Evolutionary conservation across 2,797 vertebrate species (phyloP), one percentile per base, ranked within the genome.

Genomic region (Zonotrichia albicollis): DNA sequence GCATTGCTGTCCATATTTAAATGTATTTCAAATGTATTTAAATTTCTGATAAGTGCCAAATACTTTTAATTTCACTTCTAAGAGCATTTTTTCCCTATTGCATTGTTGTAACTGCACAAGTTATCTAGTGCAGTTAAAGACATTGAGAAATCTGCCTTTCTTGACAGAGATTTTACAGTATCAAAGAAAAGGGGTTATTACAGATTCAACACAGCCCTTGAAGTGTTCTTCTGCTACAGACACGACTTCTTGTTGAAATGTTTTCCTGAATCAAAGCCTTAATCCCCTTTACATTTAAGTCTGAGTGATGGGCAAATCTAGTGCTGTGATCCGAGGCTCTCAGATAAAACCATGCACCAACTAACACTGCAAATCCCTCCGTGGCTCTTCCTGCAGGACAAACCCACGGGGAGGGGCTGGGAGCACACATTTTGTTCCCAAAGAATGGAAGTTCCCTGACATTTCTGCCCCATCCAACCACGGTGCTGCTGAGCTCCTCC

Each of bases 261-360:
- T 71, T 74, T 89, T 66, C 22, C 78, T 74, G 74, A 96, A 89
- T 89, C 90, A 84, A 94, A 95, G 62, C 57, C 38, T 78, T 84
- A 87, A 93, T 91, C 50, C n/a, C 48, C 62, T 42, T 5, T 13
- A 51, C 42, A 9, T 77, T 55, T 62, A 76, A 77, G 30, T 46
- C 77, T 67, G 61, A 67, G n/a, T 48, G 57, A 80, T 57, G 58
- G 73, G 38, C 65, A 88, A 70, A 88, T 13, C 62, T 27, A 10
- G 12, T 11, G 11, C 13, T 67, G 30, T 64, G 57, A 81, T 77
- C 43, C 14, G 48, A 62, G 51, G 68, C 32, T 50, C 46, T 54
- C 29, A 70, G 57, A 77, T 36, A 74, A 83, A 84, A 36, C 36
- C 58, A 48, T 4, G 40, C 34, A 55, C 10, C 25, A 43, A 13